Base-by-base conservation (phyloP, 2,888 invertebrate genomes). In the Acronicta leporina region DNA sequence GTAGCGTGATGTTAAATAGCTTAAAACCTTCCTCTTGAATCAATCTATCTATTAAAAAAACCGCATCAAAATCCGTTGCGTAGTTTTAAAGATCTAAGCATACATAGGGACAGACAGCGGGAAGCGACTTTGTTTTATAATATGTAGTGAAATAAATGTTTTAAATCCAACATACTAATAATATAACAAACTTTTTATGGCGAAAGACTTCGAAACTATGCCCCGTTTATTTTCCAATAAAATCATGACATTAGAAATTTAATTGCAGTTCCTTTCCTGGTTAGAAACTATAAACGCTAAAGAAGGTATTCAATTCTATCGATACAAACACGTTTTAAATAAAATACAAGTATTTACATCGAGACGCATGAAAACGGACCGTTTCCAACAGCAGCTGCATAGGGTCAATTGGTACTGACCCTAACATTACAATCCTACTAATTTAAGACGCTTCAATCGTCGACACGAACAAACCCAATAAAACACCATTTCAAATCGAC, bases 361-460 rank as follows among this genome's bases (percentile, higher is more conserved):
- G 79, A 85, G 85, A 79, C 83, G 79, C 80, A 87, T 86, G 83
- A 81, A 87, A 88, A 87, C 83, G 80, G 82, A 85, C 80, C 81
- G 87, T 81, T 82, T 80, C 80, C 75, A 74, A 72, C 84, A 83
- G 87, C 92, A 88, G 92, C 92, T 90, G 91, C 89, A 85, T 82
- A 63, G 84, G 92, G 92, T 93, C 87, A 93, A 93, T 92, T 93
- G 86, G 76, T 75, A 84, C 80, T 92, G 92, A 93, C 92, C 92
- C 88, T 87, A 82, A 87, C 81, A 84, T 83, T 85, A 83, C 79
- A 88, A 87, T 79, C 83, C 83, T 75, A 80, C 87, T 77, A 81
- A 87, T 85, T 87, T 81, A 77, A 73, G 63, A 66, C 27, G 67
- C 45, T 63, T 25, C 71, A 62, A 67, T 59, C 55, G 44, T 61